Conservation (phyloP, 2,113 vertebrate species). For the Triplophysa dalaica region DNA sequence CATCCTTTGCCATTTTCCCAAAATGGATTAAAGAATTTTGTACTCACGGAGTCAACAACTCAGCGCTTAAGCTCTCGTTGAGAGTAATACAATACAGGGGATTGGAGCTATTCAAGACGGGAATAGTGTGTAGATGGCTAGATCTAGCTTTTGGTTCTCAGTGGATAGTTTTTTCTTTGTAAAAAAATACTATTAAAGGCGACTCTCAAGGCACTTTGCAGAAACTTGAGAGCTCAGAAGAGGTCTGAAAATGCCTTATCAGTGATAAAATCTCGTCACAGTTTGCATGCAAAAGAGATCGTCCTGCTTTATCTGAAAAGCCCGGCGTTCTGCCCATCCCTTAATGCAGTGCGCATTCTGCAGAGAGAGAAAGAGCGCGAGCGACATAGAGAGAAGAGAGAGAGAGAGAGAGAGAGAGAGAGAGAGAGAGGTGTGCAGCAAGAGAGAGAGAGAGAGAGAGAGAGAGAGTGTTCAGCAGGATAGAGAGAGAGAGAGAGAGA, state of each 20-base stretch:
- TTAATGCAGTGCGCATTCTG: conserved; percentile 68
- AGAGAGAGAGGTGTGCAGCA: conserved; percentile 67
- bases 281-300: conserved; percentile 43
- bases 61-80: conserved; percentile 16
- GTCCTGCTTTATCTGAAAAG: conserved; percentile 44
- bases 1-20: conserved; percentile 77
- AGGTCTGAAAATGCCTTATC: conserved; percentile 5
- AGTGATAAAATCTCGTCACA: conserved; percentile 43
- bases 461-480: too few species aligned
- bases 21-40: background rate
- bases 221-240: conserved; percentile 15
- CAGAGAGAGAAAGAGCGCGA: conserved; percentile 64
- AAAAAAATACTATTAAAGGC: background rate
- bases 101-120: background rate
- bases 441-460: conserved; percentile 45
- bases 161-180: background rate
- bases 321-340: conserved; percentile 62
- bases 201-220: background rate
- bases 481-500: conserved; percentile 49
- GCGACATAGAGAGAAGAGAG: conserved; percentile 56
- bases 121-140: background rate
- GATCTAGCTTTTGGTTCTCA: background rate
- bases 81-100: conserved; percentile 14
- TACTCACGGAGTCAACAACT: conserved; percentile 14
- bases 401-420: background rate